Percentiles rank a stretch among this genome's conserved stretches.
phyloP scores from a whole-genome alignment of 2,797 vertebrate species.

The Potorous gilbertii region DNA sequence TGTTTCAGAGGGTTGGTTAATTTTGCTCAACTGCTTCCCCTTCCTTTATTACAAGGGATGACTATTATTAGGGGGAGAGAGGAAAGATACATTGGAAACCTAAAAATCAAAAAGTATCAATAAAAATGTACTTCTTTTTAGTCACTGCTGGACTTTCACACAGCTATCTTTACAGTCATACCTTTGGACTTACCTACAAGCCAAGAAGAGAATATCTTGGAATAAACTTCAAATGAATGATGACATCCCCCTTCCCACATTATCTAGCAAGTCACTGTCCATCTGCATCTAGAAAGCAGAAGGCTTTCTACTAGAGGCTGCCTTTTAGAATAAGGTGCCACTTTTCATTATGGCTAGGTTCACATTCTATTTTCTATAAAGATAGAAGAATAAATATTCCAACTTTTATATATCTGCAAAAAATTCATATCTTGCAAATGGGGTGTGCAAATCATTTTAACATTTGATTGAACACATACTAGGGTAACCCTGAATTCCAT shows the following conservation, averaged over 20 bases:
- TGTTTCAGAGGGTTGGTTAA: neutral
- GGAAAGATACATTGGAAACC: neutral
- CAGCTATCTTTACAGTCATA: neutral
- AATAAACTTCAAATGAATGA: neutral
- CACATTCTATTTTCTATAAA: slow-evolving; percentile 17
- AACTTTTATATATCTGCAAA: neutral
- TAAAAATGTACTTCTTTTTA: neutral
- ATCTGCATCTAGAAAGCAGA: neutral
- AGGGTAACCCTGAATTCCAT: neutral
- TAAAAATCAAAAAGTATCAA: neutral
- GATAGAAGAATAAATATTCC: neutral
- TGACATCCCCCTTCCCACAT: neutral
- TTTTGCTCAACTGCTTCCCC: neutral
- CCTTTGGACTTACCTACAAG: neutral
- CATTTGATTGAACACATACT: neutral
- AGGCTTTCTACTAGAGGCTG: neutral
- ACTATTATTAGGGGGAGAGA: neutral
- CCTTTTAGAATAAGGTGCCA: neutral
- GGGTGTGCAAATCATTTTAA: neutral
- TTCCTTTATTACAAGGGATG: neutral
- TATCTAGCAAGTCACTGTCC: neutral
- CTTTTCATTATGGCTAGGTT: neutral
- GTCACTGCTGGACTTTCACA: neutral
- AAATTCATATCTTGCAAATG: neutral
- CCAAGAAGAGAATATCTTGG: neutral